Evolutionary conservation across 2,113 vertebrate genomes (phyloP), one percentile per base, ranked within the genome.

Genomic region (Neolamprologus caudopunctatus): DNA sequence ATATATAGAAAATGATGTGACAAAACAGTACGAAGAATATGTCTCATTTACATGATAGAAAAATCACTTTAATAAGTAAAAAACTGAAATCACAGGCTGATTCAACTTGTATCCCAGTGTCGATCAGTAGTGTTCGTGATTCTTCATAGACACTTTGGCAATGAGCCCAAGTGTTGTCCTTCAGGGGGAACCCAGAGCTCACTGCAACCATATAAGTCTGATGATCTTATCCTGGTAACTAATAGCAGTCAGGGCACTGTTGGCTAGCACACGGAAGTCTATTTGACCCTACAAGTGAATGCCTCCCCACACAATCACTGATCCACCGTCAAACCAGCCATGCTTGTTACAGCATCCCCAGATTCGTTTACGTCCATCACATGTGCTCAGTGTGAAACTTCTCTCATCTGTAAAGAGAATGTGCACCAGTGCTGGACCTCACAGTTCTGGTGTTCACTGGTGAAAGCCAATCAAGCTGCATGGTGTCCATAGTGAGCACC

Each of bases 1-100:
- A 98, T 97, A 82, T 13, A 87, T 6, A 83, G 6, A 80, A 31
- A 68, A 50, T 31, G 21, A 81, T 81, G 28, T 79, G 37, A 58
- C 7, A 75, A 26, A n/a, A 12, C 4, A 24, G 17, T 33, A 31
- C 4, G 0, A 66, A 28, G 9, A 75, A 75, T 47, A 40, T 24
- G 35, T 40, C 12, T 68, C 7, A 75, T 17, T 28, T 75, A 75
- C 5, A 47, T 21, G 16, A 42, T 71, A 3, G n/a, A 42, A 42
- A 61, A 71, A 24, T 71, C 35, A 42, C 12, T 13, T 40, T 21
- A 68, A 73, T 17, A 73, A 16, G 13, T 73, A 26, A 75, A 73
- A 75, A 75, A 47, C 4, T 47, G 14, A 47, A 75, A 75, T 75
- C 40, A 75, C 40, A 73, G 14, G 40, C 9, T 45, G 21, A 73